Base-by-base conservation (phyloP, 1,140 invertebrate genomes). In the Meloidogyne hapla region DNA sequence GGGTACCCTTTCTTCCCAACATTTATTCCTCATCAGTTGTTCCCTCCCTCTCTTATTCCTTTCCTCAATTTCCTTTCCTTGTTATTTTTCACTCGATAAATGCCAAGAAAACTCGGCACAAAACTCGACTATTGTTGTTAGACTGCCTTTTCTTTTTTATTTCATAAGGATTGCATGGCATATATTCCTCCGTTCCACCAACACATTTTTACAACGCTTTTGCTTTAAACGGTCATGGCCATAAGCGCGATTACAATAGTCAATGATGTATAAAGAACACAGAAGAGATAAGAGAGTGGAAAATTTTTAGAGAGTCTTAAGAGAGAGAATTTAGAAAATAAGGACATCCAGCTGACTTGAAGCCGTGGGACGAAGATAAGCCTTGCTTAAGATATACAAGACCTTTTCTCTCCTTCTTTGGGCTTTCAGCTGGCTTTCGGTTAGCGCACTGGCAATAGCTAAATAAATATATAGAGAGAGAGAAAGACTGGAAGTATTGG, bases 131-230 rank as follows among this genome's bases (percentile, higher is more conserved):
- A 56, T 56, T 56, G 48, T 56, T 33, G 33, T 56, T 56, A 56
- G 48, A 5, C 3, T 56, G 18, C 48, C 48, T 56, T 56, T 21
- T 18, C 9, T 42, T 42, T 42, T 10, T 42, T 42, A 8, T 18
- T n/a, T 48, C 13, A 48, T 5, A 21, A 56, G 18, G 48, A 56
- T 56, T 56, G 48, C n/a, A 56, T 56, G 48, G 18, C 48, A 56
- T n/a, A 56, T 18, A 48, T 56, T 56, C n/a, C 18, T n/a, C 48
- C 18, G 18, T 56, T n/a, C 18, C n/a, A 1, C 12, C 18, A 56
- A 56, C 48, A 56, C 48, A 48, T 56, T 56, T 56, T 56, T 56
- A 56, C 33, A 56, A 56, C n/a, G 48, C 48, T 56, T 56, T 56
- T n/a, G 12, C 40, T 12, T 33, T 42, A 18, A 48, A 56, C 12